Base-by-base conservation (phyloP, 1,140 invertebrate genomes). In the Drosophila auraria region DNA sequence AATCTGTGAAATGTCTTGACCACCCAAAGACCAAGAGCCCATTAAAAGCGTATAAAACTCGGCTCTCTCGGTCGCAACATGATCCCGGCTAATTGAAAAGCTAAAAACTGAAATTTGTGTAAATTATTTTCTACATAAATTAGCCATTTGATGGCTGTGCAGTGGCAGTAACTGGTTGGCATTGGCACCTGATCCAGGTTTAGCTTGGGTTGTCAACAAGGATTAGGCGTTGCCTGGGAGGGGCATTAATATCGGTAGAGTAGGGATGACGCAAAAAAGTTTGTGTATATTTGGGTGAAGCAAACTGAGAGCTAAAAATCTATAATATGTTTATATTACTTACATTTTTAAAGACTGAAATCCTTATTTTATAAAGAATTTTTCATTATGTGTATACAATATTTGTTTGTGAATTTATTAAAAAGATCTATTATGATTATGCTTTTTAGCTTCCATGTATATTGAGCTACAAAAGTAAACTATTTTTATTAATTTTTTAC, bases 51-150 rank as follows among this genome's bases (percentile, higher is more conserved):
- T 45, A 89, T 87, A 61, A 89, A 87, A 84, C 59, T 42, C 38
- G 56, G 36, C 70, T 66, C 38, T 20, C 5, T 47, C 42, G 23
- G 27, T n/a, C 57, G 59, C 38, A 57, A 61, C 79, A 64, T 65
- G 83, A 77, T 77, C 68, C 77, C 59, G 50, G 73, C 84, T 89
- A 89, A 89, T 89, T 89, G 84, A 84, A 90, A 66, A 84, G 86
- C 49, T 83, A 83, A 87, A 83, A 72, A 75, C 64, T 81, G 45
- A 84, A 84, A 79, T 90, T 89, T 90, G 82, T 89, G 83, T 89
- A 87, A 89, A 89, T 84, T 87, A 87, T 89, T 89, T 81, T 61
- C 27, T 44, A 50, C 86, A 89, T 87, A 89, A 89, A 90, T 89
- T 79, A 76, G 50, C 59, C 64, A 84, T 62, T 89, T 89, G 59